Conservation (phyloP, 2,888 invertebrate species). For the Phorcus lineatus region DNA sequence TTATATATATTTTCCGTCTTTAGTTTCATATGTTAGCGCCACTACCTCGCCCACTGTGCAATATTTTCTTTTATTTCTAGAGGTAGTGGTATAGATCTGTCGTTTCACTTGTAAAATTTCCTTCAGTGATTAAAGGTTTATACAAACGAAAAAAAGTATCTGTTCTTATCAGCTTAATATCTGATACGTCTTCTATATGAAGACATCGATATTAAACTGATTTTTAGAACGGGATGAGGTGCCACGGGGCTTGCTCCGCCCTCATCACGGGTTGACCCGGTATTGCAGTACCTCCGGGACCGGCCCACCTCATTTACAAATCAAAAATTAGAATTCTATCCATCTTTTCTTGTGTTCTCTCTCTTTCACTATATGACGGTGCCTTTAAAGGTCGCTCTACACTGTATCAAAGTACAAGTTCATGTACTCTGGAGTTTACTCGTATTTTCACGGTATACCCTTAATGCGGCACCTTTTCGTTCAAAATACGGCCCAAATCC, state of each 20-base stretch:
- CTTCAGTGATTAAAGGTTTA: no score
- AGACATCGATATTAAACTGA: constrained; percentile 55
- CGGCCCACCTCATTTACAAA: neutral
- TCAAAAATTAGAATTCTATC: neutral
- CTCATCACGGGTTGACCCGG: constrained; percentile 78
- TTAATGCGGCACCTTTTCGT: no score
- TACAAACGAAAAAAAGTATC: neutral
- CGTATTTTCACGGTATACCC: no score
- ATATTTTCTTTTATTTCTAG: no score
- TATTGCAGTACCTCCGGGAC: constrained; percentile 68
- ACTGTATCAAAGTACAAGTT: neutral
- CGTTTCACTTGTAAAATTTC: no score
- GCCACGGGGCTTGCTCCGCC: constrained; percentile 31
- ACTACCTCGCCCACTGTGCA: no score
- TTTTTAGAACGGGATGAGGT: constrained; percentile 65
- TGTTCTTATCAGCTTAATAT: constrained; percentile 78
- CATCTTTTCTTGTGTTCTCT: no score
- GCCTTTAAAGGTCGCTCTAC: neutral
- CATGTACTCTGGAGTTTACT: no score
- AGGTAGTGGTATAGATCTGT: no score
- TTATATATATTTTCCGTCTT: no score
- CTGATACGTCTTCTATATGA: constrained; percentile 79
- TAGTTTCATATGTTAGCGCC: no score
- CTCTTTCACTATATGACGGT: neutral
- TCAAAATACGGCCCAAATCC: no score